Evolutionary conservation across 2,888 invertebrate species (phyloP).

Genomic region (Mesorhabditis sp.): DNA sequence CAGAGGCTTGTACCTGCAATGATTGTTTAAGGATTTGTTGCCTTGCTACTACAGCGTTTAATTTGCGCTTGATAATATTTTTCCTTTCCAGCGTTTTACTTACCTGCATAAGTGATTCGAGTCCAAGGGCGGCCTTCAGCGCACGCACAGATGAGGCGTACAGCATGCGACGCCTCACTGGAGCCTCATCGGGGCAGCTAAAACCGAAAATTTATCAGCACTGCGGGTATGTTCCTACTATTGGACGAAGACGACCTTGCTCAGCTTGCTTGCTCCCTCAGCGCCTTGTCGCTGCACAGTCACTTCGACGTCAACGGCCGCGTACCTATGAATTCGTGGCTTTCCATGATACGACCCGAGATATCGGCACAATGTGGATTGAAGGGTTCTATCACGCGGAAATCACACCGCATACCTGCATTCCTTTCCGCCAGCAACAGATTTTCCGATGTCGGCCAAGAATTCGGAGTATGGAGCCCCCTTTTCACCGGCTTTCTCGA

Average conservation of each 20-base stretch:
- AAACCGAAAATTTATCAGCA: slow-evolving; percentile 14
- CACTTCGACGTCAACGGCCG: slow-evolving; percentile 57
- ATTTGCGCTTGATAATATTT: neutral
- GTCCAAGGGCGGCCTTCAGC: slow-evolving; percentile 56
- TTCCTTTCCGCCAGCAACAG: slow-evolving; percentile 55
- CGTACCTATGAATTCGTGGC: slow-evolving; percentile 40
- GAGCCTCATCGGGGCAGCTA: slow-evolving; percentile 58
- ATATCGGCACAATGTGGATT: too few relatives aligned
- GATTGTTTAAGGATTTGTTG: neutral
- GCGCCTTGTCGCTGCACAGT: slow-evolving; percentile 57
- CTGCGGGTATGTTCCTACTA: slow-evolving; percentile 39
- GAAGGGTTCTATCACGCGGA: neutral
- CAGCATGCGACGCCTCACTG: slow-evolving; percentile 57
- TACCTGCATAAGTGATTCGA: slow-evolving; percentile 57
- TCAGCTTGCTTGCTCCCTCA: slow-evolving; percentile 52
- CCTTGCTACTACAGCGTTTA: neutral
- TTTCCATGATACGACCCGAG: neutral
- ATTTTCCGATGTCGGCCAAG: slow-evolving; percentile 50
- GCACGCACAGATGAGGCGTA: slow-evolving; percentile 58
- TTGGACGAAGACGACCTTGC: slow-evolving; percentile 58
- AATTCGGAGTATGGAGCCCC: slow-evolving; percentile 57
- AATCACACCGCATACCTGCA: slow-evolving; percentile 36
- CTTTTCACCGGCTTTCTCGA: slow-evolving; percentile 57
- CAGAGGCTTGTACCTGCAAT: slow-evolving; percentile 49
- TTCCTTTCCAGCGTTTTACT: slow-evolving; percentile 8